Percentiles rank a stretch among this genome's conserved stretches.
These are phyloP conservation scores for Actinia tenebrosa DNA, from an alignment of 64 coral and sea anemone species.

Conservation along the genomic window DNA sequence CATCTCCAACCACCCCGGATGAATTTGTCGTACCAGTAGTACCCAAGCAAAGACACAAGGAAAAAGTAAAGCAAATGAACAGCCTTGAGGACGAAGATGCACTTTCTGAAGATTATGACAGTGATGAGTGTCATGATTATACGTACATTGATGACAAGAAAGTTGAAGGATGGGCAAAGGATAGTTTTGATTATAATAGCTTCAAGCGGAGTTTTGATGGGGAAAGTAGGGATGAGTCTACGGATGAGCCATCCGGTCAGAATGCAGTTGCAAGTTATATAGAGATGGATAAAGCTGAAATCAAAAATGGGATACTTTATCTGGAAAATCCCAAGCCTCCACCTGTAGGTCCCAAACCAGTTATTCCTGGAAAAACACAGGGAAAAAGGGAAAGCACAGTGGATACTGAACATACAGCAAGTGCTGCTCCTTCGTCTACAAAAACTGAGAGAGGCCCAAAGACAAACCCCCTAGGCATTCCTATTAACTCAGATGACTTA, in stretches of 20 bases:
- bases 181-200: background rate
- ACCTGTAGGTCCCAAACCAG: constrained; percentile 58
- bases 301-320: constrained; percentile 14
- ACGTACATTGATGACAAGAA: constrained; percentile 41
- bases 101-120: background rate
- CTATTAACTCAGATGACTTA: constrained; percentile 13
- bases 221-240: background rate
- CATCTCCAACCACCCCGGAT: constrained; percentile 18
- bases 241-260: background rate
- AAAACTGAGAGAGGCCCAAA: background rate
- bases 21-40: constrained; percentile 11
- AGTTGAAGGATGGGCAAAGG: background rate
- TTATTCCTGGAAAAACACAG: background rate
- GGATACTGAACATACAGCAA: background rate
- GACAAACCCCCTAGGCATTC: background rate
- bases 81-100: background rate
- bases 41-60: background rate
- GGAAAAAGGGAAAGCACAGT: background rate
- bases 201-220: constrained; percentile 9
- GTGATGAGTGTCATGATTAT: constrained; percentile 45
- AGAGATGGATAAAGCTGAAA: background rate
- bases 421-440: background rate
- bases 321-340: constrained; percentile 29
- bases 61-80: background rate
- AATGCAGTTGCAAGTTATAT: background rate